Evolutionary conservation across 2,797 vertebrate species (phyloP), one percentile per base, ranked within the genome.

Genomic region (Chromobotia macracanthus): DNA sequence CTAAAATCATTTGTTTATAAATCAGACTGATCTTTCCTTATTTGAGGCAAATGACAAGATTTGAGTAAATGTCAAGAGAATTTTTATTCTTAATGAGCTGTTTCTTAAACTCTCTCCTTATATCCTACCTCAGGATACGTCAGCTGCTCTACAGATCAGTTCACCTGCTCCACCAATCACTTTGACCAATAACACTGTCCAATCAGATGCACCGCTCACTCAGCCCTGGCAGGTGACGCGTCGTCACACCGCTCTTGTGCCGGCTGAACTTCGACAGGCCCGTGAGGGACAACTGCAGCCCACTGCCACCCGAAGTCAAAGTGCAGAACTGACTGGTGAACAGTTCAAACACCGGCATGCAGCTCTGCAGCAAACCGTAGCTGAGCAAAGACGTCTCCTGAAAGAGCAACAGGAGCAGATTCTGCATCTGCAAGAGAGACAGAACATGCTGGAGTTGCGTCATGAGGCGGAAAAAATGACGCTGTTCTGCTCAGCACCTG

Each of bases 361-460:
- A 25, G 90, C 90, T 84, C 95, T 97, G 89, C 93, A 94, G 87
- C 91, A 89, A 83, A 90, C 96, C 82, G 97, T 97, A 79, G 74
- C 91, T 12, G 89, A 95, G 82, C 96, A 98, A 85, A 95, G 86
- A 83, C 91, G 89, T 84, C 94, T 94, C 84, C 92, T 97, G 86
- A 90, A 92, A 87, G 94, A 96, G 84, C 96, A 98, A 88, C 91
- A 94, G 80, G 90, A 95, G 80, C 87, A 94, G 84, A 98, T 98
- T 69, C 77, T 86, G 15, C 88, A 77, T 56, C 91, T 97, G 79
- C 94, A 92, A 86, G 88, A 93, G 88, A 89, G 91, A 71, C 94
- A 95, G 87, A 91, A 84, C 23, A 78, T 92, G 75, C 88, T 85
- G 50, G 88, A 86, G 74, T 81, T 91, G 51, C 87, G 82, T 86